Evolutionary conservation across 1,140 invertebrate genomes (phyloP).

Genomic region (Calliopsis andreniformis): DNA sequence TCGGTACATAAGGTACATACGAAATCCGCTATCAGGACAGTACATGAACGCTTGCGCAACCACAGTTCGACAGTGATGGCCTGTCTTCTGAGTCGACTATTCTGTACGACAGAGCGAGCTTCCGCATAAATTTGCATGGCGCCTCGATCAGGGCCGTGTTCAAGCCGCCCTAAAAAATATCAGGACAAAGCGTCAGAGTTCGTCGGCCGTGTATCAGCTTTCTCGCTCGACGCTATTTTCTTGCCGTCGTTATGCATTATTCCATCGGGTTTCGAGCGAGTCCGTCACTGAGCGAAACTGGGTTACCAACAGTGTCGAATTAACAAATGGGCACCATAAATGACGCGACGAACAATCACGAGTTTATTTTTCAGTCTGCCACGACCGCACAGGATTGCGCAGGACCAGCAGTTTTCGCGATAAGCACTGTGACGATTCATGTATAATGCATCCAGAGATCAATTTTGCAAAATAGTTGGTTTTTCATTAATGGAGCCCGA

Average conservation of each 20-base stretch:
- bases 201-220: slow-evolving; percentile 46
- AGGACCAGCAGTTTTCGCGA: too few species aligned
- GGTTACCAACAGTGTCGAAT: slow-evolving; percentile 21
- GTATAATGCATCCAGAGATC: too few species aligned
- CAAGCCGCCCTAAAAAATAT: slow-evolving; percentile 28
- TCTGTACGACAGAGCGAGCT: slow-evolving; percentile 11
- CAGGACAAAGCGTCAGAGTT: slow-evolving; percentile 38
- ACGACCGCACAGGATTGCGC: neutral
- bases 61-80: slow-evolving; percentile 45
- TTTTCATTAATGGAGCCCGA: too few species aligned
- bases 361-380: neutral
- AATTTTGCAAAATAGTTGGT: too few species aligned
- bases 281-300: neutral
- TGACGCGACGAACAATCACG: neutral
- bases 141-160: slow-evolving; percentile 27
- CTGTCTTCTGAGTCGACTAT: slow-evolving; percentile 34
- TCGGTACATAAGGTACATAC: neutral
- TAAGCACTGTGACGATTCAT: too few species aligned
- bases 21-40: neutral
- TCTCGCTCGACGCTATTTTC: slow-evolving; percentile 41
- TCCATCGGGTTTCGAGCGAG: slow-evolving; percentile 28
- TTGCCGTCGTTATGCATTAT: slow-evolving; percentile 60
- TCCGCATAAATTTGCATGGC: slow-evolving; percentile 57
- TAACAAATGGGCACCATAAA: slow-evolving; percentile 34
- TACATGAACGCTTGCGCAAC: slow-evolving; percentile 27